Evolutionary conservation across 2,113 vertebrate genomes (phyloP), one percentile per base, ranked within the genome.

Genomic region (Thermophis baileyi): DNA sequence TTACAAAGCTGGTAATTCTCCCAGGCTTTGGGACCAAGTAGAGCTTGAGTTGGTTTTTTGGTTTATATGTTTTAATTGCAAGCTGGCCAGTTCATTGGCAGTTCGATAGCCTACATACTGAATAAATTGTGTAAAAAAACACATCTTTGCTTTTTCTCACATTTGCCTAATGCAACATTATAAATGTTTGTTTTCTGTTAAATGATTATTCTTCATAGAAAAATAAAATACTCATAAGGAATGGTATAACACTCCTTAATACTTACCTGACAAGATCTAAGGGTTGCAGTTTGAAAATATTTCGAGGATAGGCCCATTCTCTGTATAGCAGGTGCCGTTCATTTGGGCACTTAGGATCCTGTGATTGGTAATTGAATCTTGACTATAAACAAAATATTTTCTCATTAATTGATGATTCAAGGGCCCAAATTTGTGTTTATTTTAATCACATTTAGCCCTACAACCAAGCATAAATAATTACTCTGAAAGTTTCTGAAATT

Each of bases 261-360:
- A 94, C 96, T 69, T 94, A 99, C 99, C 99, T 98, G 95, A 99
- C 98, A 60, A 99, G 98, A 95, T 99, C 98, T 60, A 99, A 96
- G 4, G 99, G 99, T 0, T 99, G 99, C 92, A 98, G 97, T 94
- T 99, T 99, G 96, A 99, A 99, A 96, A 99, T 98, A 94, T 98
- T 99, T 95, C 97, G 98, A 30, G 99, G 99, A 95, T 99, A 98
- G 88, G 98, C 99, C 99, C 99, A 99, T 87, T 99, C 98, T 69
- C 97, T 95, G 91, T 98, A 99, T 27, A 99, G 98, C 91, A 99
- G 98, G 51, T 97, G 98, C 0, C 99, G 97, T 89, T 99, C 99
- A 60, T 96, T 99, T 7, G 98, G 98, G 94, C 97, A 98, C 91
- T 81, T 94, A 20, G 96, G 87, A 54, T 99, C 98, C 0, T 95